phyloP scores from a whole-genome alignment of 2,797 vertebrate genomes.

The Chrysolophus pictus region DNA sequence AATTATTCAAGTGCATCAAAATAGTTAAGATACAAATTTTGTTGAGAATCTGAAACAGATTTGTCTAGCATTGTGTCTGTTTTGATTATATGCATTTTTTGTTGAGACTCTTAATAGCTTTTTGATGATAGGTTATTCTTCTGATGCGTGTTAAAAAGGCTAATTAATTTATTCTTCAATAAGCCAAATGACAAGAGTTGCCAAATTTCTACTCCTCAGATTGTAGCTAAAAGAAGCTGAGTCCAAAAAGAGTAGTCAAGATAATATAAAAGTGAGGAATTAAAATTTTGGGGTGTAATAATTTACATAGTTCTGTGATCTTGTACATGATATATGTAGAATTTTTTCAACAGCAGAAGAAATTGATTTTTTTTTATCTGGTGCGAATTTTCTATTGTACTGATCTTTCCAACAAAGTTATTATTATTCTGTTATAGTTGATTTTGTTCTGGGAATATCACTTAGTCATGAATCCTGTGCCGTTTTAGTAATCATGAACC shows the following conservation, averaged over 20 bases:
- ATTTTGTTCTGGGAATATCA: conserved; percentile 39
- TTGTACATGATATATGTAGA: not conserved
- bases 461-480: conserved; percentile 22
- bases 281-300: conserved; percentile 1
- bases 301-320: not conserved
- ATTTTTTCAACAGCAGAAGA: not conserved
- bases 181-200: not conserved
- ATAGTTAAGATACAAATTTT: not conserved
- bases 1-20: not conserved
- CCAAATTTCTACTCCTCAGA: conserved; percentile 26
- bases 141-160: not conserved
- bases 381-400: not conserved
- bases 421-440: conserved; percentile 15
- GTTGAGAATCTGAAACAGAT: not conserved
- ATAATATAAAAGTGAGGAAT: conserved; percentile 31
- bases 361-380: not conserved
- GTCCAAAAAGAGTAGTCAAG: not conserved
- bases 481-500: conserved; percentile 51
- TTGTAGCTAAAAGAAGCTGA: conserved; percentile 31
- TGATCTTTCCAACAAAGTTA: conserved; percentile 25
- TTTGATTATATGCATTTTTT: not conserved
- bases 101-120: not conserved
- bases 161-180: conserved; percentile 25
- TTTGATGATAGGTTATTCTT: not conserved
- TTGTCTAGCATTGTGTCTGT: not conserved